Evolutionary conservation across 2,797 vertebrate genomes (phyloP), one percentile per base, ranked within the genome.

Genomic region (Acestrorhynchus altus): DNA sequence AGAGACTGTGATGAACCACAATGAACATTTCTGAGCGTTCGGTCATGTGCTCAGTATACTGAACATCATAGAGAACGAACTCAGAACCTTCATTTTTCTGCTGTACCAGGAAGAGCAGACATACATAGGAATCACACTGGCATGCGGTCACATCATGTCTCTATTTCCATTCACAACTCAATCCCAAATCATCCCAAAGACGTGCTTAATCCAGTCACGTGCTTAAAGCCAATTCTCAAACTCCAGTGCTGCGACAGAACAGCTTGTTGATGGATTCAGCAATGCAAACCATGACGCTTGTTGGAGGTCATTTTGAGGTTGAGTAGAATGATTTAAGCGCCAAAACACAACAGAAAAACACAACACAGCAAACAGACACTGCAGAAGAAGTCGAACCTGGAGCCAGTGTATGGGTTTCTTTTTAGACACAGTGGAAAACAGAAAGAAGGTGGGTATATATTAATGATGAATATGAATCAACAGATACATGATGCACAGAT

Each of bases 341-440:
- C 22, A 74, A 51, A 35, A 35, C 31, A 35, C 31, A 35, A 35
- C 31, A 35, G 2, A 35, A 35, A 35, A 2, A 35, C 31, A 35
- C 15, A 76, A 82, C 64, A 47, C 84, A 40, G 80, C 39, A 76
- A 61, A 74, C 71, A 74, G 65, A 78, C 31, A 74, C 71, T 44
- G 83, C 65, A 83, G 74, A 85, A 83, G 81, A 80, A 24, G 15
- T 82, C 92, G 92, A 94, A 94, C 93, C 93, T 95, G 91, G 92
- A 91, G 83, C 90, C 89, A 80, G 90, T 91, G 76, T 85, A 85
- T 83, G 88, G 56, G 47, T 89, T 92, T 88, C 93, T 95, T 93
- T 83, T 85, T 84, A 83, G n/a, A 81, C 76, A 77, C 70, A 81
- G 80, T 15, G 77, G 72, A 72, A 24, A 40, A 49, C n/a, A n/a